phyloP scores from a whole-genome alignment of 2,888 invertebrate species.

The Aquatica leii region DNA sequence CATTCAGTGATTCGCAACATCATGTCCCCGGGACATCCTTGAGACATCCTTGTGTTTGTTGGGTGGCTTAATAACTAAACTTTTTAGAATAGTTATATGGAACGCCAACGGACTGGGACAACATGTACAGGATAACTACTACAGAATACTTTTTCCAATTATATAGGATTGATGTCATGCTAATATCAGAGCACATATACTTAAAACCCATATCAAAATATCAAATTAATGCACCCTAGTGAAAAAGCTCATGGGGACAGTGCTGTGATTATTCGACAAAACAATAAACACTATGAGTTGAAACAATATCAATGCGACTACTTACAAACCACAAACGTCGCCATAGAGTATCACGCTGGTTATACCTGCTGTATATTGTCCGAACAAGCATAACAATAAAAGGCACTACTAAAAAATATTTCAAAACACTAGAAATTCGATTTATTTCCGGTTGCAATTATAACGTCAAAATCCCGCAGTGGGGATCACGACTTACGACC shows the following conservation, averaged over 20 bases:
- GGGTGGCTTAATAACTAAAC: too few species aligned
- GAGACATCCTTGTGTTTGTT: too few species aligned
- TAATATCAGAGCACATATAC: slow-evolving; percentile 8
- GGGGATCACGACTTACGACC: slow-evolving; percentile 41
- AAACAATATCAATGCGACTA: slow-evolving; percentile 10
- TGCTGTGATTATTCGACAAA: neutral
- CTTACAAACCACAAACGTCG: slow-evolving; percentile 10
- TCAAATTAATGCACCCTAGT: slow-evolving; percentile 1
- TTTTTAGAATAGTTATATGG: slow-evolving; percentile 10
- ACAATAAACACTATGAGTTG: neutral
- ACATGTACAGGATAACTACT: slow-evolving; percentile 10
- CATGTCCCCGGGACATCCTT: too few species aligned
- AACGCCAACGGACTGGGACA: slow-evolving; percentile 16
- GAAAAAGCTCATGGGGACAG: slow-evolving; percentile 4
- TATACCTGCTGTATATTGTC: slow-evolving; percentile 36
- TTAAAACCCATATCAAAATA: neutral
- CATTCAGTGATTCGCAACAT: too few species aligned
- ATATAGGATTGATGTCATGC: slow-evolving; percentile 14
- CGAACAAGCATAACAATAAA: slow-evolving; percentile 36
- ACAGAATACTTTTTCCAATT: slow-evolving; percentile 10
- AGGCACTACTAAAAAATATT: slow-evolving; percentile 32
- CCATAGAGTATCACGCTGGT: slow-evolving; percentile 18
- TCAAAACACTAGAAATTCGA: slow-evolving; percentile 31
- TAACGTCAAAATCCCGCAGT: slow-evolving; percentile 38
- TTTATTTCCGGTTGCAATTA: slow-evolving; percentile 40